Evolutionary conservation across 2,797 vertebrate species (phyloP).

Genomic region (Margarornis squamiger): DNA sequence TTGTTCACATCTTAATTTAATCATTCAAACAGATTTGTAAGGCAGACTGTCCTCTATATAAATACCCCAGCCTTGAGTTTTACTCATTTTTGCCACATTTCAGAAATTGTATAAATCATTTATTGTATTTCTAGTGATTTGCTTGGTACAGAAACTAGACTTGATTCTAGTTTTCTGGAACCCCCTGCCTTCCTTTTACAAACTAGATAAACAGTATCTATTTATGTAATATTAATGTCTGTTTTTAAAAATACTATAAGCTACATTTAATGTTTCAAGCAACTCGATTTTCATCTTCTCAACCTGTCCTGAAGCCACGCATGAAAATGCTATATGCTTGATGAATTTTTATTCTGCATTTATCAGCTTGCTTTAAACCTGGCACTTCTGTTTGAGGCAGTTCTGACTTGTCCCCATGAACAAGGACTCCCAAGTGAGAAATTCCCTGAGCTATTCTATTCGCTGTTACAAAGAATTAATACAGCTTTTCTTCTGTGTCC

Average conservation of each 20-base stretch:
- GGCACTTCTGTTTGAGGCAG: background rate
- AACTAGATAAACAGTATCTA: background rate
- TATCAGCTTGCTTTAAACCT: background rate
- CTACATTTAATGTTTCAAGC: background rate
- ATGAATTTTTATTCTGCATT: background rate
- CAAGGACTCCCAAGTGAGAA: background rate
- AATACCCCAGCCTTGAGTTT: background rate
- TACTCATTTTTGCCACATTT: background rate
- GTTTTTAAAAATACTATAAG: background rate
- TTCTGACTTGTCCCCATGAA: background rate
- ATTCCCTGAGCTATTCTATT: background rate
- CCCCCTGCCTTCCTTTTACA: background rate
- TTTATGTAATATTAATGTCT: background rate
- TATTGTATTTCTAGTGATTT: background rate
- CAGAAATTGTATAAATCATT: background rate
- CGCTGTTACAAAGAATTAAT: background rate
- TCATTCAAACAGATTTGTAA: background rate
- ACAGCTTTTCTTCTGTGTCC: background rate
- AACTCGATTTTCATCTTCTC: background rate
- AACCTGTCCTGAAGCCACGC: background rate
- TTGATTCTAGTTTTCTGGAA: background rate
- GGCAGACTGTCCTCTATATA: background rate
- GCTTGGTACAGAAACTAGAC: background rate
- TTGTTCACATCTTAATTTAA: constrained; percentile 3
- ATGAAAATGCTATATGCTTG: background rate